Base-by-base conservation (phyloP, 92 coral and sea anemone species). In the Phenganax subtilis region DNA sequence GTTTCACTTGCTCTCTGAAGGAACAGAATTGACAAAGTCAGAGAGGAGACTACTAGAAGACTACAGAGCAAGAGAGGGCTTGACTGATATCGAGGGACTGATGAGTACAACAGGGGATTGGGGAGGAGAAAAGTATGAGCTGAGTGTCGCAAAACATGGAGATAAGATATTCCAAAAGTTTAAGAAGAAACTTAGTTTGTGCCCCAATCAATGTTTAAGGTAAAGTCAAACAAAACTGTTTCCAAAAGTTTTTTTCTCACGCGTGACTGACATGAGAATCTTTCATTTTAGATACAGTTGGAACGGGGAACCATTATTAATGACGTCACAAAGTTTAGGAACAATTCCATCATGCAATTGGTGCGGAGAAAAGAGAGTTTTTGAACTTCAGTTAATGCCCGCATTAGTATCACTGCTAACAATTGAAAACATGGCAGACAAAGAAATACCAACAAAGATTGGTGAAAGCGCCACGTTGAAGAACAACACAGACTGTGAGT, bases 361-460 rank as follows among this genome's bases (percentile, higher is more conserved):
- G 70, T 94, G 98, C 74, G 97, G 94, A 7, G 89, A 90, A 54
- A 58, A 61, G n/a, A 84, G 98, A 82, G 86, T 90, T 3, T 94
- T 85, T 79, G 98, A 94, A 75, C 57, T 91, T 44, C 98, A 94
- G 52, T 87, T 94, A 3, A 91, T 94, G 98, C 98, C 98, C 0
- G 94, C 94, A 0, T 77, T 94, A 64, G 90, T 94, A 29, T 84
- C 70, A 20, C 71, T 85, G 27, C 84, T 93, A 27, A 83, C 75
- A 82, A 57, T 70, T 54, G 77, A 16, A 9, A 31, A 15, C 60
- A 75, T 16, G 68, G 16, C 47, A 44, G 7, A 28, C 75, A 5
- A 27, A 12, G 25, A 3, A 12, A 65, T 30, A n/a, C 62, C 63
- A 9, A 25, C 29, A 12, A 56, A 75, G 62, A 54, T 30, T 37